These are phyloP conservation scores for Lasioglossum villosulum DNA, from an alignment of 2,888 invertebrate genomes.

Conservation along the genomic window DNA sequence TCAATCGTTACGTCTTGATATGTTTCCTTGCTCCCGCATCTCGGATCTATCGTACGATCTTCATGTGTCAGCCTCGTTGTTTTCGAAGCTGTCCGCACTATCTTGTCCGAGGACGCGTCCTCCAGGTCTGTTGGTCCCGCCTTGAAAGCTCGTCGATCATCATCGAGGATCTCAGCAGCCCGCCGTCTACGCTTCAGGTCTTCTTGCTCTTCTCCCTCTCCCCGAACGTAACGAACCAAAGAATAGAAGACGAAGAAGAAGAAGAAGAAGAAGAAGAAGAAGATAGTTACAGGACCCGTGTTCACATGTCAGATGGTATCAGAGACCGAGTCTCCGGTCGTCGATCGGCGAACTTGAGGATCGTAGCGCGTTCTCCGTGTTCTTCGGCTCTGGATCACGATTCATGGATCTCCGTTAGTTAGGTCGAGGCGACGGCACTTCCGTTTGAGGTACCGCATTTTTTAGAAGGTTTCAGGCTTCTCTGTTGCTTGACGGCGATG, in stretches of 20 bases:
- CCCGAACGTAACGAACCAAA: slow-evolving; percentile 18
- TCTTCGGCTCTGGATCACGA: slow-evolving; percentile 26
- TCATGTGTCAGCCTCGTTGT: neutral
- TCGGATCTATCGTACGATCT: neutral
- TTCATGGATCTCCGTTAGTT: slow-evolving; percentile 40
- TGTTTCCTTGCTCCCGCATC: neutral
- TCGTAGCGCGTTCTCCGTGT: neutral
- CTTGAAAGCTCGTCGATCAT: slow-evolving; percentile 49
- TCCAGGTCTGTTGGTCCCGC: slow-evolving; percentile 55
- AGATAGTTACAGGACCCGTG: neutral
- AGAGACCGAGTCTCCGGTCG: neutral
- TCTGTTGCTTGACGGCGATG: slow-evolving; percentile 35
- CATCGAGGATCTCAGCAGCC: neutral
- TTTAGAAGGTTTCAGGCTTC: slow-evolving; percentile 53
- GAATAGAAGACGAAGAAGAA: neutral
- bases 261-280: neutral
- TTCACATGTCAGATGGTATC: slow-evolving; percentile 21
- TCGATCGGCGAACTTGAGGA: neutral
- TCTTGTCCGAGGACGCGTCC: slow-evolving; percentile 21
- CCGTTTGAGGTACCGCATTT: slow-evolving; percentile 82
- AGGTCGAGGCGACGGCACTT: slow-evolving; percentile 81
- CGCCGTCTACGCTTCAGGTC: neutral
- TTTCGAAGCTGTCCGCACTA: neutral
- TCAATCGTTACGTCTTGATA: slow-evolving; percentile 11
- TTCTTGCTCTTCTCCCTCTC: neutral